phyloP scores from a whole-genome alignment of 2,113 vertebrate species.

The Ailurus styani region DNA sequence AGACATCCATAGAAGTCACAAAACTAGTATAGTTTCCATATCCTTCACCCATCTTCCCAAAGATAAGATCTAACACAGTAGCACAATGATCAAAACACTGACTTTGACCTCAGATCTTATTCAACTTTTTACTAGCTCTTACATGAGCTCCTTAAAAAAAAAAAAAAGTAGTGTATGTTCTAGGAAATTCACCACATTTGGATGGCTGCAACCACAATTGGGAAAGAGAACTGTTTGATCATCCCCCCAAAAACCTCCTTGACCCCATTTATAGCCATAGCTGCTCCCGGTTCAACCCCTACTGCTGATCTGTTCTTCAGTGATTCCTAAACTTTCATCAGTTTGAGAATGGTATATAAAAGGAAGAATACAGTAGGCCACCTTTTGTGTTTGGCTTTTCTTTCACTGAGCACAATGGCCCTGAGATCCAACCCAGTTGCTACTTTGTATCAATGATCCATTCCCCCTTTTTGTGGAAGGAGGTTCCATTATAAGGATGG shows the following conservation, averaged over 20 bases:
- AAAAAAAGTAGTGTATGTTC: background rate
- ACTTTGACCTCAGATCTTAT: background rate
- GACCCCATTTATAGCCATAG: background rate
- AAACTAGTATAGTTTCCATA: background rate
- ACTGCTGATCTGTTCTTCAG: background rate
- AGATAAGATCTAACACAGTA: background rate
- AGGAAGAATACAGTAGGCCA: background rate
- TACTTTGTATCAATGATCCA: accelerated
- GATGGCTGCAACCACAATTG: background rate
- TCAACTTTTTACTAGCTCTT: background rate
- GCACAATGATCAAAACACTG: background rate
- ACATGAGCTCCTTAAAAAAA: background rate
- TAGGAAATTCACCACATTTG: background rate
- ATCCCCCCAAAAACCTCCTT: background rate
- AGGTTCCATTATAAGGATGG: too few relatives aligned
- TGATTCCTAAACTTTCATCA: background rate
- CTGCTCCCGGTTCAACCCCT: background rate
- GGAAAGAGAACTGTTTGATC: background rate
- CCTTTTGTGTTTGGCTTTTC: background rate
- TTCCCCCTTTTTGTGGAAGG: background rate
- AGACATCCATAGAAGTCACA: background rate
- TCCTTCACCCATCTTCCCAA: background rate
- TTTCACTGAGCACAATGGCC: background rate
- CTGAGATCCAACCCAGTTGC: background rate
- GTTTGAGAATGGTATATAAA: background rate